Percentiles rank a stretch among this genome's conserved stretches.
These are phyloP conservation scores for Oithona nana DNA, from an alignment of 2,888 invertebrate genomes.

Conservation along the genomic window DNA sequence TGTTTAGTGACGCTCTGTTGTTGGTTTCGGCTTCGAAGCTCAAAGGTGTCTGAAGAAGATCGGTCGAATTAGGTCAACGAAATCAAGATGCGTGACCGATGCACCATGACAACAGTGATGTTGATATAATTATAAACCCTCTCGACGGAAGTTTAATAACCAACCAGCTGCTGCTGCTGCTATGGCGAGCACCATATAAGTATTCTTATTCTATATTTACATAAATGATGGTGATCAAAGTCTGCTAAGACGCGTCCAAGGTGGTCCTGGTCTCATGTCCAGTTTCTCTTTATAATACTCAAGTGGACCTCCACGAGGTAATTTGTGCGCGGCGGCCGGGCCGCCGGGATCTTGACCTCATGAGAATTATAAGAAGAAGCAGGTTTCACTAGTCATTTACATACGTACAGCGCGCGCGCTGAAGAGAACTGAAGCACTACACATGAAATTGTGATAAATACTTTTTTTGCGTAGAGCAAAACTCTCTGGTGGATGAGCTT, in stretches of 20 bases:
- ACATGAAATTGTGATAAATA: too few relatives aligned
- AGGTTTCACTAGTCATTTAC: not conserved
- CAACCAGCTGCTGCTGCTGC: too few relatives aligned
- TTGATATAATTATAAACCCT: not conserved
- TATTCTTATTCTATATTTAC: not conserved
- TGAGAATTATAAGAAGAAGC: not conserved
- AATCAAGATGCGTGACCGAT: not conserved
- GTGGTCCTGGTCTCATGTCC: not conserved
- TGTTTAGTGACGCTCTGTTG: too few relatives aligned
- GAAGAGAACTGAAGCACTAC: too few relatives aligned
- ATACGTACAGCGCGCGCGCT: too few relatives aligned
- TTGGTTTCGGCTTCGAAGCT: too few relatives aligned
- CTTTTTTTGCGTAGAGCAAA: too few relatives aligned
- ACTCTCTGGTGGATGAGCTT: too few relatives aligned
- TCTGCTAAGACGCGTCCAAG: not conserved
- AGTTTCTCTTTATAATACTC: not conserved
- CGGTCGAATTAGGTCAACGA: not conserved
- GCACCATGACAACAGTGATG: not conserved
- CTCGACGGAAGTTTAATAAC: not conserved
- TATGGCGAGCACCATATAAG: not conserved
- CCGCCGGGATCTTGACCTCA: not conserved
- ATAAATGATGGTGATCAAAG: not conserved
- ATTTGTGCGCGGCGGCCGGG: not conserved
- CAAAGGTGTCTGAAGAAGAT: too few relatives aligned
- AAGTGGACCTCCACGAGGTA: not conserved